These are phyloP conservation scores for Azemiops feae DNA, from an alignment of 2,113 vertebrate species.

Conservation along the genomic window DNA sequence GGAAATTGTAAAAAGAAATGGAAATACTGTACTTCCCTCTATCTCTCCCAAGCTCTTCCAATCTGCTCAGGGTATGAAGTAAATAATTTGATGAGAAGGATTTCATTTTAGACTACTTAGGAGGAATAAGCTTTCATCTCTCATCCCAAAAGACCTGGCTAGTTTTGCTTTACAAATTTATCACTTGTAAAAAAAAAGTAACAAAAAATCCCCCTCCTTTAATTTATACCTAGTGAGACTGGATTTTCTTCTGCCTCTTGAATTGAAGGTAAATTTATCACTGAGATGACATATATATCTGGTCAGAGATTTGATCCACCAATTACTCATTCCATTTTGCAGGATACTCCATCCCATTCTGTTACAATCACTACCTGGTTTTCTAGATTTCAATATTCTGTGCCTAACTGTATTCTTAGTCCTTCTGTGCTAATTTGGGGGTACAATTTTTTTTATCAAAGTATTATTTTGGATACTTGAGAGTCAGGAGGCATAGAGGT, in stretches of 20 bases:
- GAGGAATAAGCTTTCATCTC: neutral
- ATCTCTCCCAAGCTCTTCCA: neutral
- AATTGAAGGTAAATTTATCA: neutral
- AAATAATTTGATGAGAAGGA: neutral
- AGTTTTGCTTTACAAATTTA: neutral
- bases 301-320: neutral
- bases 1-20: neutral
- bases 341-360: neutral
- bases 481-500: neutral
- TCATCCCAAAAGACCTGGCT: neutral
- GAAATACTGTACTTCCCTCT: neutral
- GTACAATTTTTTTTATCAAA: neutral
- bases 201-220: neutral
- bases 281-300: neutral
- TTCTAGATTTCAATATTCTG: neutral
- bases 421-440: neutral
- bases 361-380: neutral
- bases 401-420: neutral
- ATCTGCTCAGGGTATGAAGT: neutral
- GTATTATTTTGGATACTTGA: neutral
- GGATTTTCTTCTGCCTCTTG: neutral
- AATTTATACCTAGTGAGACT: neutral
- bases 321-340: neutral
- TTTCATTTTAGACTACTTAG: neutral
- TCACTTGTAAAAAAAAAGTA: neutral